phyloP scores from a whole-genome alignment of 2,797 vertebrate species.

The Sebastes matsubarae region DNA sequence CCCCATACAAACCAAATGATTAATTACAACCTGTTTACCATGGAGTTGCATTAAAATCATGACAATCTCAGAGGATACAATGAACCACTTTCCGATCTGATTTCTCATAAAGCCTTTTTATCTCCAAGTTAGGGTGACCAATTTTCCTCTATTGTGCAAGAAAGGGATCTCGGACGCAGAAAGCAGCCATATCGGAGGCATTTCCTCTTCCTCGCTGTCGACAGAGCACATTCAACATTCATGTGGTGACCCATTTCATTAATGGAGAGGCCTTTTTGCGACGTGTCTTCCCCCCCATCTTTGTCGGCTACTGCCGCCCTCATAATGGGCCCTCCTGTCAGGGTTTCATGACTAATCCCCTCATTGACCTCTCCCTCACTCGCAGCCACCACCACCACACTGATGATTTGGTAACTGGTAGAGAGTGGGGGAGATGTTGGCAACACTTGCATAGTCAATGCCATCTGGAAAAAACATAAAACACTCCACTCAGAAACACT shows the following conservation, averaged over 20 bases:
- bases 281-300: conserved; percentile 42
- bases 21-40: conserved; percentile 12
- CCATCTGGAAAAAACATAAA: conserved; percentile 6
- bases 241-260: conserved; percentile 78
- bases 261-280: conserved; percentile 66
- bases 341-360: conserved; percentile 76
- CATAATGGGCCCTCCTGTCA: conserved; percentile 72
- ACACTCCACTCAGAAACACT: not conserved
- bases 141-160: conserved; percentile 32
- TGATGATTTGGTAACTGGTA: conserved; percentile 34
- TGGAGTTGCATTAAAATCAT: not conserved
- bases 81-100: conserved; percentile 18
- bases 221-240: conserved; percentile 76
- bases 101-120: conserved; percentile 41
- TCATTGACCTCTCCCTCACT: conserved; percentile 79
- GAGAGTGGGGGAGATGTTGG: conserved; percentile 2
- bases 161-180: conserved; percentile 15
- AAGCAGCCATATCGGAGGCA: conserved; percentile 6
- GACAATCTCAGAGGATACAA: not conserved
- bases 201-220: conserved; percentile 47
- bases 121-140: conserved; percentile 19
- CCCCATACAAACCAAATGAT: conserved; percentile 13
- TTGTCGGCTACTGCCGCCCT: conserved; percentile 31
- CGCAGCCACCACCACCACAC: conserved; percentile 31
- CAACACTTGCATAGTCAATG: not conserved